phyloP scores from a whole-genome alignment of 2,113 vertebrate genomes.

The Copsychus sechellarum region DNA sequence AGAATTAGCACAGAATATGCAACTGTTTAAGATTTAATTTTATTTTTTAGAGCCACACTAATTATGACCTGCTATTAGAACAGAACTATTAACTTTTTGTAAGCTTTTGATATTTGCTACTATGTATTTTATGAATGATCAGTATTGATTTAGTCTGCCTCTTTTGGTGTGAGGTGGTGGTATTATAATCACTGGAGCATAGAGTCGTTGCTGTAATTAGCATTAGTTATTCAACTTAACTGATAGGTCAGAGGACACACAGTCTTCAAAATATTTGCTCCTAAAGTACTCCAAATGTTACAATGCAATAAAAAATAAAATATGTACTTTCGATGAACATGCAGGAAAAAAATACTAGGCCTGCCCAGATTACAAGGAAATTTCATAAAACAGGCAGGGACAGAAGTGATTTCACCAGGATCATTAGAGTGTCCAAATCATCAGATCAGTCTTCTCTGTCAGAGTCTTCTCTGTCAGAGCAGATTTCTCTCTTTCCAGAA shows the following conservation, averaged over 20 bases:
- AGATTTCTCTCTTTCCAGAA: not conserved
- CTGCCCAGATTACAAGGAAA: not conserved
- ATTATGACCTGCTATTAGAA: not conserved
- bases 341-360: not conserved
- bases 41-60: not conserved
- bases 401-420: not conserved
- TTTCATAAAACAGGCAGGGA: not conserved
- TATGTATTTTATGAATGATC: not conserved
- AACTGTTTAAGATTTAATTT: not conserved
- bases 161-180: not conserved
- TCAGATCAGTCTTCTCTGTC: not conserved
- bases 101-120: not conserved
- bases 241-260: not conserved
- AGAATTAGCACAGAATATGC: not conserved
- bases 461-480: not conserved
- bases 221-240: not conserved
- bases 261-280: not conserved
- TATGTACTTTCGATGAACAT: not conserved
- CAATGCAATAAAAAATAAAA: not conserved
- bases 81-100: not conserved
- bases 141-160: not conserved
- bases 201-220: not conserved
- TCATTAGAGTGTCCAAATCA: not conserved
- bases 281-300: not conserved
- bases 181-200: not conserved